Evolutionary conservation across 2,113 vertebrate genomes (phyloP).

Genomic region (Axis porcinus): DNA sequence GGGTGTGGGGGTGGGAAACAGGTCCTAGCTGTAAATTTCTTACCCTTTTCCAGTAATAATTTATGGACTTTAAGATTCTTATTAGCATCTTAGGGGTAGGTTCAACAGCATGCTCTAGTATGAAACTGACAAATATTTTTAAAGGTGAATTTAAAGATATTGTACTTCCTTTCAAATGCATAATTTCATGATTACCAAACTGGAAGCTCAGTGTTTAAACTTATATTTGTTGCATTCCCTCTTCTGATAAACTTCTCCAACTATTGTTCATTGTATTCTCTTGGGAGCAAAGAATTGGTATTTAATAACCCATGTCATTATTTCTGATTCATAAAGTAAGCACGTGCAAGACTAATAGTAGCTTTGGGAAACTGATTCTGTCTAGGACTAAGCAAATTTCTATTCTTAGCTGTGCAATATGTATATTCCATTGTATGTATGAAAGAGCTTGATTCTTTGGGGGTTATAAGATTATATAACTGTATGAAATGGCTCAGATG

Average conservation of each 20-base stretch:
- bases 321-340: conserved; percentile 6
- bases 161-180: not conserved
- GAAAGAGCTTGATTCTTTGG: not conserved
- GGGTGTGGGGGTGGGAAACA: not conserved
- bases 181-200: not conserved
- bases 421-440: not conserved
- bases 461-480: not conserved
- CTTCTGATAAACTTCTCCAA: not conserved
- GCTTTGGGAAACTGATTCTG: not conserved
- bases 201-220: not conserved
- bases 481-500: not conserved
- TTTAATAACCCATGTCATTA: not conserved
- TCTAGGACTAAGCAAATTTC: not conserved
- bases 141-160: not conserved
- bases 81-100: not conserved
- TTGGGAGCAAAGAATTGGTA: not conserved
- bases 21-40: not conserved
- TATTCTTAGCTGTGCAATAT: not conserved
- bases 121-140: not conserved
- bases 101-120: not conserved
- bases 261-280: conserved; percentile 3
- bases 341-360: not conserved
- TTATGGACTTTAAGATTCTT: not conserved
- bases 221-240: not conserved
- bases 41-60: not conserved